Evolutionary conservation across 2,888 invertebrate genomes (phyloP).

Genomic region (Furcula furcula): DNA sequence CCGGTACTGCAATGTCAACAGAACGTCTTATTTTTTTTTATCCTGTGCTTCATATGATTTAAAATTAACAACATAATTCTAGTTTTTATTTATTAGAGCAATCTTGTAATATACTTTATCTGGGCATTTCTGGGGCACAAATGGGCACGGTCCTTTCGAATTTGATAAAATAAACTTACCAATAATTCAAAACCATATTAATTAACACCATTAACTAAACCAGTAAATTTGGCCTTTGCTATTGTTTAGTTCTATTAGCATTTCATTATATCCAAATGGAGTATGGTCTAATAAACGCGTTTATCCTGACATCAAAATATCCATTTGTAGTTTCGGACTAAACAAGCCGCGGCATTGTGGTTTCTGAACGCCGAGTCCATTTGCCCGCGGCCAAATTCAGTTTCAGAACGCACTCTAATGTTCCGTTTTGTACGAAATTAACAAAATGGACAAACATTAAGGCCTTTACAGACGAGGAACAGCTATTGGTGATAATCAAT

Average conservation of each 20-base stretch:
- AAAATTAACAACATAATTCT: no score
- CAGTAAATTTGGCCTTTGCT: no score
- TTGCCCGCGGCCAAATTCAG: conserved; percentile 57
- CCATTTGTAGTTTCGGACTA: conserved; percentile 53
- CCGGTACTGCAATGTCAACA: no score
- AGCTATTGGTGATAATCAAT: background rate
- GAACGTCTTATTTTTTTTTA: no score
- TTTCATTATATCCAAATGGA: conserved; percentile 6
- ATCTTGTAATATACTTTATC: no score
- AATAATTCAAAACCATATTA: no score
- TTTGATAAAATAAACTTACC: no score
- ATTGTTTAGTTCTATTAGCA: background rate
- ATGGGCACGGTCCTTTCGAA: no score
- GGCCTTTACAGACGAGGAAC: conserved; percentile 15
- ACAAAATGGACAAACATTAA: conserved; percentile 51
- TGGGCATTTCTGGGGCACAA: no score
- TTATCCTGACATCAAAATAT: conserved; percentile 39
- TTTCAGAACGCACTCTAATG: conserved; percentile 51
- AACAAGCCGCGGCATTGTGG: conserved; percentile 52
- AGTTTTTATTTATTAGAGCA: no score
- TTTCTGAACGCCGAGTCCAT: conserved; percentile 50
- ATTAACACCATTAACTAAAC: no score
- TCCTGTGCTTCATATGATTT: no score
- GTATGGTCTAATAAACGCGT: conserved; percentile 16
- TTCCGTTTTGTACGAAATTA: conserved; percentile 53